Evolutionary conservation across 2,113 vertebrate species (phyloP).

Genomic region (Egretta garzetta): DNA sequence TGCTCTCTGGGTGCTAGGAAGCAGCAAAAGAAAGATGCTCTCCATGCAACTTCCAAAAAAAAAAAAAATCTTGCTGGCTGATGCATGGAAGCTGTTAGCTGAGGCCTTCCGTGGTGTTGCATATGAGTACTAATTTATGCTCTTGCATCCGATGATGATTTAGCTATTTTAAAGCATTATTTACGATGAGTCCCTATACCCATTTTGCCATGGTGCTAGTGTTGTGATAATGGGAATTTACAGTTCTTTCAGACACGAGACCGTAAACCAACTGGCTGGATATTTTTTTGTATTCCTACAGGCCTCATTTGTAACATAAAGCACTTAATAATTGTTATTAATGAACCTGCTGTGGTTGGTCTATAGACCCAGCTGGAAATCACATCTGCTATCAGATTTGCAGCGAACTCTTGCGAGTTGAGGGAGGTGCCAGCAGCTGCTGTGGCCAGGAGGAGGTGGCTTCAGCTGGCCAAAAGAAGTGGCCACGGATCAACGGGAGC

Average conservation of each 20-base stretch:
- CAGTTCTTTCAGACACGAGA: conserved; percentile 56
- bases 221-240: conserved; percentile 77
- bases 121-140: conserved; percentile 55
- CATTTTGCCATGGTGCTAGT: conserved; percentile 52
- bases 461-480: conserved; percentile 31
- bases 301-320: conserved; percentile 80
- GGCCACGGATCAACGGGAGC: rapidly evolving
- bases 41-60: neutral
- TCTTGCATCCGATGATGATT: conserved; percentile 62
- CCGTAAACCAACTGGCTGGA: conserved; percentile 69
- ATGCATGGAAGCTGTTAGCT: conserved; percentile 7
- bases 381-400: conserved; percentile 71
- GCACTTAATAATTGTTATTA: conserved; percentile 84
- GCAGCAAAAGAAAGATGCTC: neutral
- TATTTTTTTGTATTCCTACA: conserved; percentile 71
- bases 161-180: conserved; percentile 71
- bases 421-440: conserved; percentile 29
- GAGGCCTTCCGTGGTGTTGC: neutral
- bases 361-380: conserved; percentile 80
- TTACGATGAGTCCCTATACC: conserved; percentile 57
- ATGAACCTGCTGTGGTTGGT: conserved; percentile 75
- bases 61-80: conserved; percentile 6
- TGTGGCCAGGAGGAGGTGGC: conserved; percentile 55
- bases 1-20: neutral
- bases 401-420: neutral